Evolutionary conservation across 1,140 invertebrate species (phyloP).

Genomic region (Apis cerana): DNA sequence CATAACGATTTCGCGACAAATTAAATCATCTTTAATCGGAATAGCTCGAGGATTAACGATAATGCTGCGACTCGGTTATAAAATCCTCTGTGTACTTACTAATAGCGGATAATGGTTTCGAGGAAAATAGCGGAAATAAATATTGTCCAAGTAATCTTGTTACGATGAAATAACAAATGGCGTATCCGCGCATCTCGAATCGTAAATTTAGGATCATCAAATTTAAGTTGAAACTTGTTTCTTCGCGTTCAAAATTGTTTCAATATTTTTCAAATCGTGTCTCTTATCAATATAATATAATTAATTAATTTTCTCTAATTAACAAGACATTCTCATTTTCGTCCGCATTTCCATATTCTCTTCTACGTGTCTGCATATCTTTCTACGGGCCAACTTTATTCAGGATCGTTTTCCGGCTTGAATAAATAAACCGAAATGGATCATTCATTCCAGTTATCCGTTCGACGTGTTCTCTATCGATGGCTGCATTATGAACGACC

Average conservation of each 20-base stretch:
- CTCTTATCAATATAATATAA: no score
- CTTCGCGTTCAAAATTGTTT: no score
- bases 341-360: background rate
- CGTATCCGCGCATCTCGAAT: no score
- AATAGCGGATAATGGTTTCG: background rate
- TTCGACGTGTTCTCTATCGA: constrained; percentile 25
- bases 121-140: background rate
- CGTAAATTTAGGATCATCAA: no score
- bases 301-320: no score
- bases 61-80: background rate
- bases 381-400: constrained; percentile 26
- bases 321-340: no score
- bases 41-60: background rate
- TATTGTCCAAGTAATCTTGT: no score
- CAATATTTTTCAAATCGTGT: no score
- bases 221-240: no score
- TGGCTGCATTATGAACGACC: constrained; percentile 54
- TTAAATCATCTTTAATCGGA: background rate
- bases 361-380: constrained; percentile 27
- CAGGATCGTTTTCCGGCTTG: constrained; percentile 40
- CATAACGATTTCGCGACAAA: background rate
- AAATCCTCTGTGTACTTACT: background rate
- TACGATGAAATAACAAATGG: no score
- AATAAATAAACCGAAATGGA: constrained; percentile 46
- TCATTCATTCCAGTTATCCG: constrained; percentile 35